These are phyloP conservation scores for Pangasius sanitwongsei DNA, from an alignment of 2,797 vertebrate genomes.

Conservation along the genomic window DNA sequence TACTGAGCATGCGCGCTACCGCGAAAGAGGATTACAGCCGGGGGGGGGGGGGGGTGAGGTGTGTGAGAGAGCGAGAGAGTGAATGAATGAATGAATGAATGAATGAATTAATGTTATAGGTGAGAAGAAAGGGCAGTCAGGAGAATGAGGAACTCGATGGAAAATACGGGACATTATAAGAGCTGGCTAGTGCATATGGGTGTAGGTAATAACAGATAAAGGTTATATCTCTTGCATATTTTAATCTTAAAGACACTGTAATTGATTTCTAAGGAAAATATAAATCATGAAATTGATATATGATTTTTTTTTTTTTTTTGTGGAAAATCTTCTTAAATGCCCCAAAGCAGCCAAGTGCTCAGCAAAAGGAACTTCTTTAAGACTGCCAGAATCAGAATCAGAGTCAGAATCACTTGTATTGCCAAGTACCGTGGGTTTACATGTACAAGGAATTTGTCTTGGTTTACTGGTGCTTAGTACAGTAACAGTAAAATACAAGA, in stretches of 20 bases:
- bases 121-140: not conserved
- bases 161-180: not conserved
- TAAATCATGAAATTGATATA: not conserved
- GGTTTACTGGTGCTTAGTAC: too few relatives aligned
- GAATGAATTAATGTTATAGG: too few relatives aligned
- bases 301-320: too few relatives aligned
- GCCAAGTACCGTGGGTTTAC: too few relatives aligned
- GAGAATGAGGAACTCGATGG: not conserved
- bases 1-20: slow-evolving; percentile 23
- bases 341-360: not conserved
- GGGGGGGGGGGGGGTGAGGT: not conserved
- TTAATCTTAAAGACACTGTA: not conserved
- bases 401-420: too few relatives aligned
- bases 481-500: too few relatives aligned
- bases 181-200: not conserved
- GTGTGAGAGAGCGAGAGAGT: not conserved
- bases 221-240: not conserved
- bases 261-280: not conserved
- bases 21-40: not conserved
- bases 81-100: not conserved
- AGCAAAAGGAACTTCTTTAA: too few relatives aligned
- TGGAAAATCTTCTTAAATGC: not conserved
- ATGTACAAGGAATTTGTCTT: too few relatives aligned
- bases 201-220: not conserved
- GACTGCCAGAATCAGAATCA: too few relatives aligned